Percentiles rank a stretch among this genome's conserved stretches.
phyloP scores from a whole-genome alignment of 2,797 vertebrate species.

The Eospalax fontanierii region DNA sequence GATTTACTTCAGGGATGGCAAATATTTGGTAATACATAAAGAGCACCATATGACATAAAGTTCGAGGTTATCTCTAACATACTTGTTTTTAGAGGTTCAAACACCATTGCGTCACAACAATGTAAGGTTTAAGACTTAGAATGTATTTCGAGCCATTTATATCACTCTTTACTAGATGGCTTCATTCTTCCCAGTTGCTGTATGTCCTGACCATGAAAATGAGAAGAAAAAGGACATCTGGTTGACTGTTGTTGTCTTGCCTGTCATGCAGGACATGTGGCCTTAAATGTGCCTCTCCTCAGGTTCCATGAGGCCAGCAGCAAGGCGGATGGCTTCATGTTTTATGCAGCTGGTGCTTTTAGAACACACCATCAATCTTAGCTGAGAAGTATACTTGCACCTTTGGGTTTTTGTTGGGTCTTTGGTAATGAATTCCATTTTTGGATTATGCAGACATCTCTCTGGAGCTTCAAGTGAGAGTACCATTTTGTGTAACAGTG shows the following conservation, averaged over 20 bases:
- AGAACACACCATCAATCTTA: slow-evolving; percentile 67
- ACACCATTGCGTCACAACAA: slow-evolving; percentile 66
- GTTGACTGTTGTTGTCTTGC: slow-evolving; percentile 42
- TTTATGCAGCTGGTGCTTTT: slow-evolving; percentile 75
- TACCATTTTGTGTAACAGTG: slow-evolving; percentile 63
- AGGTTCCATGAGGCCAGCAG: background rate
- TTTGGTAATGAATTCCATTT: slow-evolving; percentile 70
- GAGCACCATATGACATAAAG: slow-evolving; percentile 56
- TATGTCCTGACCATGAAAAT: slow-evolving; percentile 77
- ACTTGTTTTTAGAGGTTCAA: slow-evolving; percentile 76
- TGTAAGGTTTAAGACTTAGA: slow-evolving; percentile 74
- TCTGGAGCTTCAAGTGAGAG: slow-evolving; percentile 61
- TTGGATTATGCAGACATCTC: slow-evolving; percentile 66
- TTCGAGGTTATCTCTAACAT: slow-evolving; percentile 73
- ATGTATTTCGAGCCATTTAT: background rate
- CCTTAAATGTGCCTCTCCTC: slow-evolving; percentile 57
- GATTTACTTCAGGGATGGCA: slow-evolving; percentile 72
- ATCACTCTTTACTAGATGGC: slow-evolving; percentile 42
- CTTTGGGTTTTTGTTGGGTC: slow-evolving; percentile 67
- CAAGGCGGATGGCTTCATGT: background rate
- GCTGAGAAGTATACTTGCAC: slow-evolving; percentile 54
- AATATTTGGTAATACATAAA: slow-evolving; percentile 75
- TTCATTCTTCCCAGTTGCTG: slow-evolving; percentile 69
- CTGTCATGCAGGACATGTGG: slow-evolving; percentile 67
- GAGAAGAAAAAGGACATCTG: slow-evolving; percentile 75